Conservation (phyloP, 2,113 vertebrate genomes). For the Donacobius atricapilla region DNA sequence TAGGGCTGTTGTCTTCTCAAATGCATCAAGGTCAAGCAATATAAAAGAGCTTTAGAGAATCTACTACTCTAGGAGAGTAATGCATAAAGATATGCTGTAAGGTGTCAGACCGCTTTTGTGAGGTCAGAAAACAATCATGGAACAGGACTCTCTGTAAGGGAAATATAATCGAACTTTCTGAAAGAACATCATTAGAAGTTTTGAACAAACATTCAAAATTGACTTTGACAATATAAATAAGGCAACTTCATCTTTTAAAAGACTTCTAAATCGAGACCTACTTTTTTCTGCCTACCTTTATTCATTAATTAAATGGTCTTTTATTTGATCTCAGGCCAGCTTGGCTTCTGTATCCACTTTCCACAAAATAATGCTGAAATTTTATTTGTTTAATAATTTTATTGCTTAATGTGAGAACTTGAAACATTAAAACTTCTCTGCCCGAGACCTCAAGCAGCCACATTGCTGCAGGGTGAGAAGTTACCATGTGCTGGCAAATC, state of each 20-base stretch:
- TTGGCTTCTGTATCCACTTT: background rate
- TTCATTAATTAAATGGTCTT: background rate
- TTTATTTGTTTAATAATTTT: background rate
- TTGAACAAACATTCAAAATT: background rate
- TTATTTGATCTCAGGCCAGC: background rate
- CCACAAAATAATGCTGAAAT: background rate
- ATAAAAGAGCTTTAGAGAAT: background rate
- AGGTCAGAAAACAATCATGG: background rate
- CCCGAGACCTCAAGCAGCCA: background rate
- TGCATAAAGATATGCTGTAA: background rate
- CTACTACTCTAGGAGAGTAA: background rate
- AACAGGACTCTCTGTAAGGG: background rate
- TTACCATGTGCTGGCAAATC: background rate
- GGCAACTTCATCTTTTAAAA: background rate
- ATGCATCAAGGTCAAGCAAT: background rate
- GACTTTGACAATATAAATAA: background rate
- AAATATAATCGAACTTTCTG: background rate
- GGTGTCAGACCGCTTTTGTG: background rate
- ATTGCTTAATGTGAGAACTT: background rate
- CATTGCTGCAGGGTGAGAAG: background rate
- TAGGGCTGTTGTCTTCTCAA: background rate
- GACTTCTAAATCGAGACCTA: background rate
- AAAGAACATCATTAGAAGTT: background rate
- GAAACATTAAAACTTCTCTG: background rate
- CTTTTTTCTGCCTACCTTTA: background rate